phyloP scores from a whole-genome alignment of 2,113 vertebrate genomes.

The Catharus bicknelli region DNA sequence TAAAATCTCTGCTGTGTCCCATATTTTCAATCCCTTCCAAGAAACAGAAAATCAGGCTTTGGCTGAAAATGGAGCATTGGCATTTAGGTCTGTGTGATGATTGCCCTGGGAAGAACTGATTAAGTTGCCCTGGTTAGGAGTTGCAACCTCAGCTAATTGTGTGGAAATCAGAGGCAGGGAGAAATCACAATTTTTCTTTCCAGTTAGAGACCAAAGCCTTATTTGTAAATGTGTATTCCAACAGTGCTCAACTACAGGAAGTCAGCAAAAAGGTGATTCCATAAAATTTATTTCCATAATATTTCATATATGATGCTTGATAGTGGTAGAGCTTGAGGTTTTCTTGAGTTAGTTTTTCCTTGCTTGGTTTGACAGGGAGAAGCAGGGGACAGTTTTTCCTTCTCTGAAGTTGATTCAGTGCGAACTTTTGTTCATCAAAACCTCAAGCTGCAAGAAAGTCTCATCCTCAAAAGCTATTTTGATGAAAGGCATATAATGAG shows the following conservation, averaged over 20 bases:
- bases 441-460: not conserved
- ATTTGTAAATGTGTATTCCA: not conserved
- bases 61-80: not conserved
- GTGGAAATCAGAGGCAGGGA: not conserved
- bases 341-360: not conserved
- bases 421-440: not conserved
- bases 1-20: not conserved
- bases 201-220: not conserved
- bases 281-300: not conserved
- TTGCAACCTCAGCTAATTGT: not conserved
- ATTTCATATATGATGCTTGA: not conserved
- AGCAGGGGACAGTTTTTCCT: not conserved
- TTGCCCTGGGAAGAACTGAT: not conserved
- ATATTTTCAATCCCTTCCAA: not conserved
- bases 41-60: not conserved
- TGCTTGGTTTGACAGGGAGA: not conserved
- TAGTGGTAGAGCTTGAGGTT: not conserved
- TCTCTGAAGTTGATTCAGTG: not conserved
- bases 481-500: not conserved
- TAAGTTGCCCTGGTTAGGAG: not conserved
- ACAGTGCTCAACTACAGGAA: not conserved
- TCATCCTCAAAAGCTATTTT: not conserved
- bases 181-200: not conserved
- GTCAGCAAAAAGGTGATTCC: not conserved
- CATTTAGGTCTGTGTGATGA: fast-evolving